Base-by-base conservation (phyloP, 2,888 invertebrate species). In the Metellina segmentata region DNA sequence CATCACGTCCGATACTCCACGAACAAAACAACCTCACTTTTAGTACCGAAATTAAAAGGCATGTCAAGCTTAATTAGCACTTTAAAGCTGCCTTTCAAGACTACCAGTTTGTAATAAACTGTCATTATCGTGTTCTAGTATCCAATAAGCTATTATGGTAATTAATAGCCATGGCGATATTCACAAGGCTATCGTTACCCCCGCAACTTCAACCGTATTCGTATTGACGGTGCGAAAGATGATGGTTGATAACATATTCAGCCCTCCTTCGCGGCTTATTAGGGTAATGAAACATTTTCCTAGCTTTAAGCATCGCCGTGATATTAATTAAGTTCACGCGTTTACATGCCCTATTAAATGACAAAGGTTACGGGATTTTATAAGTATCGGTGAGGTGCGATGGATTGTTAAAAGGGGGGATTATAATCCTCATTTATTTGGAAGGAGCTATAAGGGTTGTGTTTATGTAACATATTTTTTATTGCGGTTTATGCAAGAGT, bases 41-140 rank as follows among this genome's bases (percentile, higher is more conserved):
- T 13, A 34, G 7, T 11, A 11, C 34, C 61, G 16, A 61, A 79
- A 79, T 79, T 79, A 79, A 79, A 61, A 79, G 61, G 61, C 53
- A 61, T 61, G 48, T 61, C 11, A 20, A 53, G 20, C 75, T 82
- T 89, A 82, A 89, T 89, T 83, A 89, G 75, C 49, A n/a, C 70
- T 81, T 82, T 82, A 89, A 89, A 70, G 34, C 70, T 81, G n/a
- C 69, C 70, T 82, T 71, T 81, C 70, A 69, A 82, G 16, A 49
- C 51, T 7, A 20, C 69, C 61, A 61, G 16, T 20, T 48, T 71
- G 78, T 77, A 86, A 86, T 87, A 81, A 83, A 34, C 69, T 52
- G 51, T 69, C 81, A 82, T 89, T 82, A 89, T 89, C 89, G n/a
- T 70, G 89, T 77, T 70, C 51, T 20, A 9, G 52, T 71, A 72